Conservation (phyloP, 2,797 vertebrate species). For the Ambastaia sidthimunki region DNA sequence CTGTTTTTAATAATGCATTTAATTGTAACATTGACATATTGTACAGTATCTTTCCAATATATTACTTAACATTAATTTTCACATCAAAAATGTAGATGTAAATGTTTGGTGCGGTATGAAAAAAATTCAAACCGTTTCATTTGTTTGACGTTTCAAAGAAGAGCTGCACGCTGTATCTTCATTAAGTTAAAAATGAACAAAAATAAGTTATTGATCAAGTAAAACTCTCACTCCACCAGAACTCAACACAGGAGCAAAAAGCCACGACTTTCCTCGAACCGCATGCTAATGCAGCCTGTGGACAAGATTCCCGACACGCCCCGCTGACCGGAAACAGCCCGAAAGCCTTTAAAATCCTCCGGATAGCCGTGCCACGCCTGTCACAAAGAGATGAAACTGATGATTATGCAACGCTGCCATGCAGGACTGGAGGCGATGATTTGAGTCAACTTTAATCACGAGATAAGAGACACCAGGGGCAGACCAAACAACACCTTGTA, state of each 20-base stretch:
- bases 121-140: too few species aligned
- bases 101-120: too few species aligned
- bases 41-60: too few species aligned
- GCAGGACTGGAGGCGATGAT: constrained; percentile 14
- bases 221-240: not conserved
- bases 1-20: not conserved
- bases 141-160: too few species aligned
- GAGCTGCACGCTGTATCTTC: too few species aligned
- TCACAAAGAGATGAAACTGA: constrained; percentile 29
- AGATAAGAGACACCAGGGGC: constrained; percentile 44
- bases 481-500: constrained; percentile 36
- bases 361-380: constrained; percentile 5
- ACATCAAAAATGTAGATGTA: too few species aligned
- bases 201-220: too few species aligned
- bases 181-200: too few species aligned
- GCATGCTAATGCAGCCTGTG: constrained; percentile 39
- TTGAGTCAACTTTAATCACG: constrained; percentile 49
- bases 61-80: too few species aligned
- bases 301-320: constrained; percentile 17
- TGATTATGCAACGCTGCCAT: constrained; percentile 25
- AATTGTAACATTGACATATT: too few species aligned
- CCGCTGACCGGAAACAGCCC: constrained; percentile 34
- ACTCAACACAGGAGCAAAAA: constrained; percentile 20
- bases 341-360: constrained; percentile 10
- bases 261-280: constrained; percentile 18